Evolutionary conservation across 2,797 vertebrate genomes (phyloP), one percentile per base, ranked within the genome.

Genomic region (Hypotaenidia okinawae): DNA sequence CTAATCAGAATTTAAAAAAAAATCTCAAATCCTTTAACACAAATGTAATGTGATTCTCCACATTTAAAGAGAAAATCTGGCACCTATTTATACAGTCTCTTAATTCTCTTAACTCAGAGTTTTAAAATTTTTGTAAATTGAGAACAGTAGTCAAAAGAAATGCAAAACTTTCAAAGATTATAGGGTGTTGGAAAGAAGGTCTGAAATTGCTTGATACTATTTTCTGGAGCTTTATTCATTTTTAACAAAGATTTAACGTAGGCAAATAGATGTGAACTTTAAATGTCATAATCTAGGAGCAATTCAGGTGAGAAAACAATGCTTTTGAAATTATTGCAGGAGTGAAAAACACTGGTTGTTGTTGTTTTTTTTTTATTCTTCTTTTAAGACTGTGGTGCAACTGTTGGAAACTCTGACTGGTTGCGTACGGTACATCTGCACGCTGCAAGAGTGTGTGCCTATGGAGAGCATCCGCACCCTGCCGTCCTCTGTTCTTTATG

Each of bases 391-490:
- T 54, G 95, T 99, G 98, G 97, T 99, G 87, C 98, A 99, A 70
- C 97, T 98, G 37, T 84, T 99, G 88, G 98, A 98, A 95, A 88
- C 96, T 19, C 95, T 99, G 81, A 98, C 98, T 1, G 66, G 97
- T 30, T 99, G 98, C 15, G 98, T 99, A 66, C 98, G 98, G 49
- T 98, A 96, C 5, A 17, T 99, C 59, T 97, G 98, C 95, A 97
- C 98, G 0, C 96, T 98, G 72, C 98, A 98, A 28, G 98, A 98
- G 69, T 51, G 96, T 5, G 69, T 98, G 54, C 84, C 98, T 54
- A 95, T 99, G 52, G 95, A 96, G 39, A 96, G 95, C 35, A 97
- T 99, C 85, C 98, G 98, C 74, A 99, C 99, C 39, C 97, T 99
- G 18, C 99, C 99, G 0, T 82, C 97, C 49, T 99, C 98, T 1